These are phyloP conservation scores for Lateolabrax maculatus DNA, from an alignment of 2,797 vertebrate species.

Conservation along the genomic window DNA sequence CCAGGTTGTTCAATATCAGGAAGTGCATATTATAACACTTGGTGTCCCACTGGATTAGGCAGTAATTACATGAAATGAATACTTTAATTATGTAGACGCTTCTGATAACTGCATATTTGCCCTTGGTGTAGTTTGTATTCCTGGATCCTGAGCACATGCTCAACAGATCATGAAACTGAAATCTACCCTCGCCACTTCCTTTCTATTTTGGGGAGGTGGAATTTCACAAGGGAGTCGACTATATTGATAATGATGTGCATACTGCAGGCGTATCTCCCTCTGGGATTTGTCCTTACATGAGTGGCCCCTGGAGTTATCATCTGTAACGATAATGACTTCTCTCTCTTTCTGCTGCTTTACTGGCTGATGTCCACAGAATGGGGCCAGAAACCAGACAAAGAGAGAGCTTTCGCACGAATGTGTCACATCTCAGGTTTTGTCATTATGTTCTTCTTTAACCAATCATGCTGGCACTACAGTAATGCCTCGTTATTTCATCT, in stretches of 20 bases:
- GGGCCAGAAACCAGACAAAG: conserved; percentile 44
- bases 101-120: conserved; percentile 86
- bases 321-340: conserved; percentile 71
- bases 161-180: conserved; percentile 84
- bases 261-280: conserved; percentile 66
- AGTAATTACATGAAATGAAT: conserved; percentile 88
- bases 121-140: conserved; percentile 84
- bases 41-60: conserved; percentile 80
- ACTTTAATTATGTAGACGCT: conserved; percentile 85
- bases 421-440: conserved; percentile 13
- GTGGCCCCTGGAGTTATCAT: conserved; percentile 74
- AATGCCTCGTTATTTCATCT: background rate
- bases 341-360: conserved; percentile 52
- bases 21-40: conserved; percentile 83
- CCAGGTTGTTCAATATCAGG: conserved; percentile 82
- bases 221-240: conserved; percentile 74
- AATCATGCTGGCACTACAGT: background rate
- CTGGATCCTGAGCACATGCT: conserved; percentile 82
- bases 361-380: conserved; percentile 49
- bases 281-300: conserved; percentile 75
- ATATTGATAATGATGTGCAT: conserved; percentile 84
- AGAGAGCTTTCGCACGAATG: conserved; percentile 16
- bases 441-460: conserved; percentile 1
- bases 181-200: conserved; percentile 79
- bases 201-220: conserved; percentile 78